Base-by-base conservation (phyloP, 2,113 vertebrate genomes). In the Chaetodon auriga region DNA sequence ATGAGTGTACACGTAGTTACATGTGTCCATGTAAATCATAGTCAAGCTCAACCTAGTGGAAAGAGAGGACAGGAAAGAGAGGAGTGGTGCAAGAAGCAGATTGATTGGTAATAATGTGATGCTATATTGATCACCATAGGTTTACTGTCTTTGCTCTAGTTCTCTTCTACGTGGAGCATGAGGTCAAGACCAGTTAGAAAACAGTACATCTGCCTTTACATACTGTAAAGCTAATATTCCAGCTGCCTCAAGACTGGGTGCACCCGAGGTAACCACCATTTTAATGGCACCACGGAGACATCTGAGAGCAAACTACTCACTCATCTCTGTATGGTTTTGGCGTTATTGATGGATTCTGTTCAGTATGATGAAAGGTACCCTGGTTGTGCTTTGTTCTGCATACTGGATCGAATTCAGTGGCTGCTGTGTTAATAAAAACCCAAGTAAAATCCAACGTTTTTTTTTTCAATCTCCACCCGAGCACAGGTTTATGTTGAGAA, bases 41-140 rank as follows among this genome's bases (percentile, higher is more conserved):
- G 51, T 83, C 78, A 68, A 51, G 45, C 12, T 68, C 71, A 72
- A 80, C 55, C 25, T 18, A 35, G 35, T 74, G 57, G 43, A 80
- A 58, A 48, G 43, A n/a, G n/a, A 73, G 12, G 8, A 61, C 13
- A 73, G 49, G 25, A 74, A 77, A 68, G 38, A 68, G n/a, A 54
- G 51, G 76, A 71, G 12, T 5, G 5, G 21, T 49, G 58, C 25
- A 71, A 55, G 12, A 73, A 61, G 65, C 61, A 3, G 23, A 84
- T 58, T 84, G 65, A 90, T 80, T 75, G 66, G 6, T 58, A 62
- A 25, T 73, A 81, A 57, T 46, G 18, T 19, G 21, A 69, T 49
- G 65, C 35, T 61, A 46, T 78, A 68, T 73, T 54, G 70, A 80
- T 75, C 71, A 6, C 9, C 21, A 10, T 0, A 41, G 49, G 30